These are phyloP conservation scores for Automeris io DNA, from an alignment of 2,888 invertebrate species.

Conservation along the genomic window DNA sequence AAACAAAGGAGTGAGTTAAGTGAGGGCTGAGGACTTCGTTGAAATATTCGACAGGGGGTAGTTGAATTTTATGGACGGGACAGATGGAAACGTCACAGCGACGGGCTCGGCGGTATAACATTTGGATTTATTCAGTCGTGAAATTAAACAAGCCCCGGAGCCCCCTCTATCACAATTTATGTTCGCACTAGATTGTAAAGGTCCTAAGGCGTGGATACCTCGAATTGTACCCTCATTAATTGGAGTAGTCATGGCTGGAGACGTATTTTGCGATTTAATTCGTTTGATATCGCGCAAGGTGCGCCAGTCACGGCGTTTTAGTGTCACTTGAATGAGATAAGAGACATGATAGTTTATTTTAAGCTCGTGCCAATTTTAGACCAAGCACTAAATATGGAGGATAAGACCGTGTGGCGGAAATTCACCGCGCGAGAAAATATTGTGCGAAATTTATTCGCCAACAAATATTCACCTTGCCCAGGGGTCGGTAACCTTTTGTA, in stretches of 20 bases:
- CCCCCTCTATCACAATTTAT: slow-evolving; percentile 70
- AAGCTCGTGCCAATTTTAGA: too few relatives aligned
- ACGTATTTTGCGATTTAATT: slow-evolving; percentile 40
- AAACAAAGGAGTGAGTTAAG: slow-evolving; percentile 9
- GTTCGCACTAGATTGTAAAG: slow-evolving; percentile 69
- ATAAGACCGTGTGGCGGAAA: too few relatives aligned
- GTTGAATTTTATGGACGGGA: slow-evolving; percentile 54
- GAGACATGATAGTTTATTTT: background rate
- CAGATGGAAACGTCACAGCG: slow-evolving; percentile 46
- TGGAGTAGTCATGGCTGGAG: slow-evolving; percentile 41
- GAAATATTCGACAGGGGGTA: slow-evolving; percentile 30
- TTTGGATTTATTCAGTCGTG: slow-evolving; percentile 75
- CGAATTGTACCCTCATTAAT: slow-evolving; percentile 59
- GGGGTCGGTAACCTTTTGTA: too few relatives aligned
- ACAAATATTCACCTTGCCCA: too few relatives aligned
- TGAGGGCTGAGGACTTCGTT: slow-evolving; percentile 11
- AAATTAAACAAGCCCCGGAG: slow-evolving; percentile 70
- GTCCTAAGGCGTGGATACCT: slow-evolving; percentile 42
- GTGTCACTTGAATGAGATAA: background rate
- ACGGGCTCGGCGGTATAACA: slow-evolving; percentile 53
- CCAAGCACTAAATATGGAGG: too few relatives aligned
- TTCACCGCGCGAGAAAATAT: too few relatives aligned
- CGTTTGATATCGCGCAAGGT: slow-evolving; percentile 4
- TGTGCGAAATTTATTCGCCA: too few relatives aligned
- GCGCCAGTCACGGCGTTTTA: background rate